Evolutionary conservation across 2,113 vertebrate genomes (phyloP), one percentile per base, ranked within the genome.

Genomic region (Zosterops japonicus): DNA sequence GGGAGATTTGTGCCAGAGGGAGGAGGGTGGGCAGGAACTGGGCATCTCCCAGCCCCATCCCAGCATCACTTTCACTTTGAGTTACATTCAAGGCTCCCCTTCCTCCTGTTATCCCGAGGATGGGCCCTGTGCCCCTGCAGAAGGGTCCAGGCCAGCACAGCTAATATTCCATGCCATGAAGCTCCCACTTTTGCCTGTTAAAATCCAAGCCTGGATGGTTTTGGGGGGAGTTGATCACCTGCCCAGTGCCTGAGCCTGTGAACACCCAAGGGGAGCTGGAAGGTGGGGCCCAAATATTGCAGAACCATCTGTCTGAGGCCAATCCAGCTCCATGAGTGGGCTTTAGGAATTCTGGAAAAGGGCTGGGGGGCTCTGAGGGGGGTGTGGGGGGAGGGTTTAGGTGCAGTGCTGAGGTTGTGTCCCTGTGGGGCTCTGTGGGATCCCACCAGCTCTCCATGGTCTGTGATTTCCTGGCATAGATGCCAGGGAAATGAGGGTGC

Each of bases 401-500:
- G 33, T 14, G 59, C 4, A 6, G 44, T 4, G 55, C 39, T 61
- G 65, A 12, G 42, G 41, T 11, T 11, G 12, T 55, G 29, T 35
- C 53, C n/a, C n/a, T 0, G 0, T 53, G 55, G 11, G n/a, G 7
- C 13, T 47, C 29, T 39, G 31, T 15, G 61, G 67, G 47, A 55
- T 78, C 7, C 6, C 44, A 8, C 4, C 87, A 21, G 35, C 3
- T 23, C 12, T 14, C 35, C 0, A 0, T 17, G 55, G 11, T 17
- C 35, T 5, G 1, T 16, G 42, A 12, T 36, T 24, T 12, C 19
- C 49, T 0, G 0, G 44, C 33, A 5, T 0, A 0, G 36, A 6
- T 1, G 18, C 13, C 14, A 2, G 60, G 56, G 11, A 59, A 14
- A 6, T 4, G 21, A 11, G 12, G 8, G 4, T n/a, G n/a, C 59